Percentiles rank a stretch among this genome's conserved stretches.
These are phyloP conservation scores for Laupala kohalensis DNA, from an alignment of 1,140 invertebrate genomes.

Conservation along the genomic window DNA sequence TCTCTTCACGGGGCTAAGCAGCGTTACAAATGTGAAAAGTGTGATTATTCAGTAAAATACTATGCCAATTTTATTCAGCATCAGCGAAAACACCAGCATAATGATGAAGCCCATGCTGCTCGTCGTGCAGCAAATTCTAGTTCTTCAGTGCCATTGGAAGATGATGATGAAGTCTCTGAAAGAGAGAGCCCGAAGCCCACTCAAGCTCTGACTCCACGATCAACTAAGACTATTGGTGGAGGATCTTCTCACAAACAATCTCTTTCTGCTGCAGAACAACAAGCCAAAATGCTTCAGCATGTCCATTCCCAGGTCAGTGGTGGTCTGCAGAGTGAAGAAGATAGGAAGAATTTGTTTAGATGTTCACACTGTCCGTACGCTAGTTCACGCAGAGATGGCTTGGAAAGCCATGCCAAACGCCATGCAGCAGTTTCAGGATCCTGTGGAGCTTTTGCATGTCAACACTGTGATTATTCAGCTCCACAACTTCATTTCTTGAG, in stretches of 20 bases:
- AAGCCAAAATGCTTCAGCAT: conserved; percentile 6
- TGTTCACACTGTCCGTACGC: conserved; percentile 70
- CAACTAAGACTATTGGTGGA: conserved; percentile 1
- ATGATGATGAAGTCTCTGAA: conserved; percentile 24
- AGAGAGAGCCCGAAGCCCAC: conserved; percentile 16
- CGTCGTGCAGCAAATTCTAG: conserved; percentile 5
- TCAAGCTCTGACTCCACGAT: background rate
- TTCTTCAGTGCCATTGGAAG: conserved; percentile 26
- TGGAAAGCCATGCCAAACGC: conserved; percentile 60
- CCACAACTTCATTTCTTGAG: conserved; percentile 59
- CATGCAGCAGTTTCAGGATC: conserved; percentile 44
- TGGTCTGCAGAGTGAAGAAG: conserved; percentile 31
- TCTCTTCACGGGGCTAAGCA: conserved; percentile 72
- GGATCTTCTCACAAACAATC: background rate
- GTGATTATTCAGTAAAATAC: conserved; percentile 80
- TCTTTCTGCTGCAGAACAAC: conserved; percentile 14
- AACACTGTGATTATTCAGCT: conserved; percentile 72
- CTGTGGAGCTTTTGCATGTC: conserved; percentile 50
- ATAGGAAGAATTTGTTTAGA: conserved; percentile 31
- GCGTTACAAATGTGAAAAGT: conserved; percentile 67
- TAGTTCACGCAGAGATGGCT: conserved; percentile 51
- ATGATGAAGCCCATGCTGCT: conserved; percentile 47
- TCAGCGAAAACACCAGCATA: conserved; percentile 58
- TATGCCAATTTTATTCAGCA: conserved; percentile 72
- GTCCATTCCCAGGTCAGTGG: conserved; percentile 10